Percentiles rank a stretch among this genome's conserved stretches.
Conservation (phyloP, 2,888 invertebrate genomes). For the Yponomeuta malinellus region DNA sequence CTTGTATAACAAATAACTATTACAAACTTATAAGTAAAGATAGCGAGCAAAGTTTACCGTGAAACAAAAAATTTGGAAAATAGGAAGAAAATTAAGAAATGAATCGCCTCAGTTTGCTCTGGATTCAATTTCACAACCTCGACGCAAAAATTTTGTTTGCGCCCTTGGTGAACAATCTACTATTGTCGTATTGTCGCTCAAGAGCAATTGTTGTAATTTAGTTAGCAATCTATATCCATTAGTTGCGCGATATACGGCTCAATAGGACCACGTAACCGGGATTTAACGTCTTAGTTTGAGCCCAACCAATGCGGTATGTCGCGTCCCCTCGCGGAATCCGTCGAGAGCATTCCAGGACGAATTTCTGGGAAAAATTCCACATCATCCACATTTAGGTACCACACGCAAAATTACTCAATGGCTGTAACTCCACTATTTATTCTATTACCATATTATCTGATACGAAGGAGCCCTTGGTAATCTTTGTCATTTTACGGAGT, state of each 20-base stretch:
- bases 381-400: slow-evolving; percentile 21
- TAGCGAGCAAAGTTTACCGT: too few species aligned
- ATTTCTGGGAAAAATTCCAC: slow-evolving; percentile 53
- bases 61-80: too few species aligned
- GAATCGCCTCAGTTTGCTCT: too few species aligned
- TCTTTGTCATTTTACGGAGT: not conserved
- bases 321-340: slow-evolving; percentile 53
- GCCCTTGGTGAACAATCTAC: too few species aligned
- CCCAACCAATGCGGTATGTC: not conserved
- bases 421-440: too few species aligned
- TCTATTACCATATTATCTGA: too few species aligned
- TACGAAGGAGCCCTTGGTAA: not conserved
- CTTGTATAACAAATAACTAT: too few species aligned
- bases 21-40: too few species aligned
- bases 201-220: not conserved
- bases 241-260: slow-evolving; percentile 50
- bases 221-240: slow-evolving; percentile 54
- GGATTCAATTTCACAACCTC: too few species aligned
- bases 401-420: too few species aligned
- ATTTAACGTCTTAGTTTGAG: slow-evolving; percentile 62
- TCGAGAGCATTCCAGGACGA: slow-evolving; percentile 60
- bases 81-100: too few species aligned
- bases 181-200: not conserved
- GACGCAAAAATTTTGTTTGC: too few species aligned
- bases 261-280: slow-evolving; percentile 57